phyloP scores from a whole-genome alignment of 1,140 invertebrate species.

The Solenopsis fugax region DNA sequence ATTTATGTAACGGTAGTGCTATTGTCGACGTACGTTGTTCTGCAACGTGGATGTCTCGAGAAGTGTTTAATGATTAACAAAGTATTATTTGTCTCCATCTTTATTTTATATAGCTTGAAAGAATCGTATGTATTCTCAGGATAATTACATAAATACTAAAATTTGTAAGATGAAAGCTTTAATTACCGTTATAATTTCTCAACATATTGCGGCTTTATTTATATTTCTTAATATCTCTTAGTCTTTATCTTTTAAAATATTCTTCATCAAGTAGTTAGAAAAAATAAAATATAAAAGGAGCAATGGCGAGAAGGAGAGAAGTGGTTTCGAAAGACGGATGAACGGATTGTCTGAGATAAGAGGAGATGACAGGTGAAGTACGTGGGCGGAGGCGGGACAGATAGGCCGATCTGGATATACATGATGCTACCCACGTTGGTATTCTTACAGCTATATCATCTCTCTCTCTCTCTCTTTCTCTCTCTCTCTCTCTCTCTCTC shows the following conservation, averaged over 20 bases:
- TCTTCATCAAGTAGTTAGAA: background rate
- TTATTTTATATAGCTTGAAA: background rate
- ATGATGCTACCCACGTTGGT: conserved; percentile 50
- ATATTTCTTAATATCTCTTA: background rate
- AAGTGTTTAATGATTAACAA: conserved; percentile 14
- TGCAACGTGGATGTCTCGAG: background rate
- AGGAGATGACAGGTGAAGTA: conserved; percentile 82
- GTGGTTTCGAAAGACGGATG: conserved; percentile 74
- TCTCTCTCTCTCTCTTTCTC: background rate
- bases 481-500: conserved; percentile 22
- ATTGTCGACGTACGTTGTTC: conserved; percentile 68
- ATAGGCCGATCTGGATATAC: conserved; percentile 67
- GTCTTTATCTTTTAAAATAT: background rate
- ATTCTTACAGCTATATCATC: conserved; percentile 59
- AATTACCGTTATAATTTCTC: background rate
- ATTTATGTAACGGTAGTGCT: conserved; percentile 74
- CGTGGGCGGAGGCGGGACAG: conserved; percentile 69
- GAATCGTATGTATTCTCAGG: background rate
- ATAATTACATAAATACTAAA: background rate
- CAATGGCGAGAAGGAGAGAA: conserved; percentile 41
- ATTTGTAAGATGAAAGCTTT: background rate
- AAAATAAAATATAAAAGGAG: conserved; percentile 40
- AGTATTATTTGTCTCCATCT: background rate
- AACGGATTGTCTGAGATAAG: conserved; percentile 80
- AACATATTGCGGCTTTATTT: background rate